These are phyloP conservation scores for Chirona hameri DNA, from an alignment of 2,888 invertebrate genomes.

Conservation along the genomic window DNA sequence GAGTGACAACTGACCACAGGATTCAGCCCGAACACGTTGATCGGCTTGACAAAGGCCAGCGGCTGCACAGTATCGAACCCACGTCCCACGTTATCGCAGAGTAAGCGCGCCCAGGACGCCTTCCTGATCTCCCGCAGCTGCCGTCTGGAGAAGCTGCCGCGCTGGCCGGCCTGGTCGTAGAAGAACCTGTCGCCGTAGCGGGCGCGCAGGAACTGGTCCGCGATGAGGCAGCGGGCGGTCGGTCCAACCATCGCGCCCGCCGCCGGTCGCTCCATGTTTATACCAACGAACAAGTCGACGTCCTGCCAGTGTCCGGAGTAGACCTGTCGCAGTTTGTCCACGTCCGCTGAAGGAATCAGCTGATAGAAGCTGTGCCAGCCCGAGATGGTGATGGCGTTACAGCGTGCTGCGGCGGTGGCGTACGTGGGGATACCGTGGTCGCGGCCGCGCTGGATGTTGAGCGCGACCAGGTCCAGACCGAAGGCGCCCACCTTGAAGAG, in stretches of 20 bases:
- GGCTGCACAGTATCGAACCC: conserved; percentile 65
- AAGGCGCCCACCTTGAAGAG: not conserved
- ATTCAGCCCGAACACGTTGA: not conserved
- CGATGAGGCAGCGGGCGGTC: not conserved
- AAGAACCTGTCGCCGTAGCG: conserved; percentile 28
- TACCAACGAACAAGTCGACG: conserved; percentile 8
- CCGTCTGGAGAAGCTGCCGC: conserved; percentile 49
- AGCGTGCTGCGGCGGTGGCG: not conserved
- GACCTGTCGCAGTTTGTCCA: not conserved
- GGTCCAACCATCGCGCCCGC: not conserved
- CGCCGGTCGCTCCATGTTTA: not conserved
- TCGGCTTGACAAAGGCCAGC: conserved; percentile 59
- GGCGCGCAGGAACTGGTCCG: conserved; percentile 9
- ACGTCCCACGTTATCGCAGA: conserved; percentile 62
- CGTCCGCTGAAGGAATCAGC: not conserved
- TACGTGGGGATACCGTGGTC: not conserved
- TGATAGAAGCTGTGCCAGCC: not conserved
- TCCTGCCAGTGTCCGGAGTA: not conserved
- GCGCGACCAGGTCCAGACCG: conserved; percentile 23
- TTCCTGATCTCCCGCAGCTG: conserved; percentile 69
- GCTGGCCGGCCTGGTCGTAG: conserved; percentile 12
- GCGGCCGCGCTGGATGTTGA: conserved; percentile 12
- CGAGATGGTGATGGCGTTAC: not conserved
- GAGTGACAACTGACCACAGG: conserved; percentile 25
- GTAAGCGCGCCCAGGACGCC: conserved; percentile 65